Evolutionary conservation across 2,888 invertebrate species (phyloP).

Genomic region (Leptopilina myrica): DNA sequence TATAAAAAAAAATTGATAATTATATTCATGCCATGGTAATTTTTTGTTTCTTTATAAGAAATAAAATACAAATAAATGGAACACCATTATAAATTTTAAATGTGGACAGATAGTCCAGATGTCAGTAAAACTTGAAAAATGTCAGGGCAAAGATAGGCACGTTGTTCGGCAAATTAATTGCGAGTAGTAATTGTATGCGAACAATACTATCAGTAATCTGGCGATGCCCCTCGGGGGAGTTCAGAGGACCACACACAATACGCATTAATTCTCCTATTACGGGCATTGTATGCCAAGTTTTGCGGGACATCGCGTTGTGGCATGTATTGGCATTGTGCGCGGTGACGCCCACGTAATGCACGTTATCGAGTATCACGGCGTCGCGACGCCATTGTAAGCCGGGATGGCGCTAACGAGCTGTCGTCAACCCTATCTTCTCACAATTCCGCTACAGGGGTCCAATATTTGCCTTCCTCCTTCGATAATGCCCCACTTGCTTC

Average conservation of each 20-base stretch:
- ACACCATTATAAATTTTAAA: too few relatives aligned
- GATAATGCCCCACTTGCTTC: constrained; percentile 33
- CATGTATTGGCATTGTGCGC: constrained; percentile 52
- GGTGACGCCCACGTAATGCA: constrained; percentile 57
- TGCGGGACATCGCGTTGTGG: constrained; percentile 43
- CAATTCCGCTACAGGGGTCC: constrained; percentile 37
- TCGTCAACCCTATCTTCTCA: constrained; percentile 60
- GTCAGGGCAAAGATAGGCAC: constrained; percentile 54
- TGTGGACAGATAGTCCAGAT: too few relatives aligned
- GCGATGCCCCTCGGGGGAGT: constrained; percentile 60
- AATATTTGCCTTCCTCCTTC: constrained; percentile 39
- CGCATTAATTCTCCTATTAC: constrained; percentile 72
- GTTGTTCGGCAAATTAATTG: constrained; percentile 68
- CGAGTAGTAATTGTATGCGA: constrained; percentile 66
- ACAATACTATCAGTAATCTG: constrained; percentile 72
- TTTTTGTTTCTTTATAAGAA: too few relatives aligned
- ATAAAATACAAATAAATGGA: too few relatives aligned
- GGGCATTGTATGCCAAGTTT: constrained; percentile 63
- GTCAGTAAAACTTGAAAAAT: constrained; percentile 52
- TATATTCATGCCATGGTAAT: too few relatives aligned
- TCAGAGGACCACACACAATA: constrained; percentile 71
- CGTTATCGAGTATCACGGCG: constrained; percentile 58
- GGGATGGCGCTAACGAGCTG: constrained; percentile 70
- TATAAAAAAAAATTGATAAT: too few relatives aligned
- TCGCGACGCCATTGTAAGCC: constrained; percentile 64